Evolutionary conservation across 2,888 invertebrate genomes (phyloP), one percentile per base, ranked within the genome.

Genomic region (Pegoplata infirma): DNA sequence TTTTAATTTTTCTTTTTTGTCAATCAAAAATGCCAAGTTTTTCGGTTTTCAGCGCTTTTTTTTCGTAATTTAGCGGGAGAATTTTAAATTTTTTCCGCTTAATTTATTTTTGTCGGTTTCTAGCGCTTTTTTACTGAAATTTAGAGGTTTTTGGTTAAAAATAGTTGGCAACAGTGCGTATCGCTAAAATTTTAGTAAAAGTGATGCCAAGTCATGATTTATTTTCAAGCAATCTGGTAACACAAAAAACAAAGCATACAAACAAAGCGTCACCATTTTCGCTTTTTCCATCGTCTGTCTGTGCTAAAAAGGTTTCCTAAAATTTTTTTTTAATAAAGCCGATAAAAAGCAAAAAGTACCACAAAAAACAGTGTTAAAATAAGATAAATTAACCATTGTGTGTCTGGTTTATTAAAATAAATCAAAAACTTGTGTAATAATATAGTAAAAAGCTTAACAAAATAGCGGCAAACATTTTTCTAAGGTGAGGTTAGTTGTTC

Each of bases 221-320:
- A 21, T 3, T 25, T 10, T 2, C 1, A 21, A 46, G 25, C 5
- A 23, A 16, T 59, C 16, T 59, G 59, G 59, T 10, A 59, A 5
- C n/a, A 23, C 23, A 2, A 47, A 47, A 51, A 46, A 19, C 23
- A 51, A 46, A 53, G 28, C 16, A 19, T 17, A 32, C 40, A 53
- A 47, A 58, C 25, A 14, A 10, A 49, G n/a, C 53, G 36, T 53
- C 44, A 58, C 67, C 55, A 51, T 17, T n/a, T 53, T 40, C 61
- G 28, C 59, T 49, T 63, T 25, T 28, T 59, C 73, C 51, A 51
- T 53, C 59, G 64, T 74, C 79, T 67, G 73, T 76, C 61, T 76
- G 76, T 55, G 59, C 17, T 63, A 47, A 72, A 58, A 64, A 32
- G 28, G 19, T 21, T 32, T 1, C 17, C 0, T 17, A 47, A 56